phyloP scores from a whole-genome alignment of 2,113 vertebrate species.

The Daphoenositta chrysoptera region DNA sequence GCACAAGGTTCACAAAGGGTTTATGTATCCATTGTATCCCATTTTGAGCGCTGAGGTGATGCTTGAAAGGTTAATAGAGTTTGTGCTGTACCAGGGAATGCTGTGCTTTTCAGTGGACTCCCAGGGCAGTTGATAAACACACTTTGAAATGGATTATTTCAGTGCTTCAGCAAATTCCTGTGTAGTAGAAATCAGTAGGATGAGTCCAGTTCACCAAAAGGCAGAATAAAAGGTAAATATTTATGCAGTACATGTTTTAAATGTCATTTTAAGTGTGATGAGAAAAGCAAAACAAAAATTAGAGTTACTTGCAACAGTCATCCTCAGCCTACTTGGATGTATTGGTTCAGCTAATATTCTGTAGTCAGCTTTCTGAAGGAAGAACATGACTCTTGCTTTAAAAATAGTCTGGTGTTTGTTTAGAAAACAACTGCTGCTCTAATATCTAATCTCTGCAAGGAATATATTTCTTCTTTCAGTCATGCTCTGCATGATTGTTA shows the following conservation, averaged over 20 bases:
- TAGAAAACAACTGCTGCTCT: background rate
- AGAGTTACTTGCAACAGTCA: background rate
- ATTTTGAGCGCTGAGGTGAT: background rate
- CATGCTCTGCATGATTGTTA: background rate
- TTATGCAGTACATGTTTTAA: background rate
- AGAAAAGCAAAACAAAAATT: background rate
- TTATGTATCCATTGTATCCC: background rate
- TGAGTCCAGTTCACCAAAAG: background rate
- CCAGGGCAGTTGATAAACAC: background rate
- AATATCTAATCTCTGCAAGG: background rate
- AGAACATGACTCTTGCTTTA: background rate
- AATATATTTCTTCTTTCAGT: background rate
- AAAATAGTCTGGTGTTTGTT: background rate
- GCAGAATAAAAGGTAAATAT: background rate
- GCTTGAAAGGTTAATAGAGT: background rate
- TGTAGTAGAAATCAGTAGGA: background rate
- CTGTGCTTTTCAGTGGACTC: background rate
- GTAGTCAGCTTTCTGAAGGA: background rate
- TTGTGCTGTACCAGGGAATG: background rate
- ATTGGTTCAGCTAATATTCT: background rate
- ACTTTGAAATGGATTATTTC: background rate
- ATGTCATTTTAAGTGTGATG: background rate
- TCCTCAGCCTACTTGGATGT: background rate
- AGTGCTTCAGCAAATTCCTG: background rate
- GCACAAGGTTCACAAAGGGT: background rate